A percentile compares a stretch with the other conserved stretches of the same genome.
Evolutionary conservation across 1,140 invertebrate species (phyloP).

Genomic region (Coelopa frigida): DNA sequence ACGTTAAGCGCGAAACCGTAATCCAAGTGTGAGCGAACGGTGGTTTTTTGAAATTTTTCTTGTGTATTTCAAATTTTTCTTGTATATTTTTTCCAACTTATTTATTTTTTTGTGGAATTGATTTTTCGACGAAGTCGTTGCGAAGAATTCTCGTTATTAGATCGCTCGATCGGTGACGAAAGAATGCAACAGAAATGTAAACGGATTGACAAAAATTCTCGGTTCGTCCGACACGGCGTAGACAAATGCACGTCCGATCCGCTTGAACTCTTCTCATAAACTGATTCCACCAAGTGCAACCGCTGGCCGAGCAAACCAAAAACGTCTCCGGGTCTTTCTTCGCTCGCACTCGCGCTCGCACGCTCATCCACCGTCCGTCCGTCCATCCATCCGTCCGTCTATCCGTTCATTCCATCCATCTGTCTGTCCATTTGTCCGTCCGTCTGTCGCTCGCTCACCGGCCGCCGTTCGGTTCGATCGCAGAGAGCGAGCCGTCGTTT

Average conservation of each 20-base stretch:
- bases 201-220: conserved; percentile 1
- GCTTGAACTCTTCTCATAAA: conserved; percentile 37
- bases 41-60: conserved; percentile 1
- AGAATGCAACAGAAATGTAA: background rate
- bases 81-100: background rate
- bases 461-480: too few relatives aligned
- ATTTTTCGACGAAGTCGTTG: conserved; percentile 1
- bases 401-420: too few relatives aligned
- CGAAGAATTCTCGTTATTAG: background rate
- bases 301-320: conserved; percentile 23
- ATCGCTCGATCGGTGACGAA: background rate
- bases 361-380: conserved; percentile 17
- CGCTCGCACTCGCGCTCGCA: conserved; percentile 7
- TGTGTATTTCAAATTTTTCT: conserved; percentile 1
- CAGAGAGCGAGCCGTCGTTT: too few relatives aligned
- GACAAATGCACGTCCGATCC: conserved; percentile 19
- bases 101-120: background rate
- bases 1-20: conserved; percentile 8
- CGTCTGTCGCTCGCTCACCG: too few relatives aligned
- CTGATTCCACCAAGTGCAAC: conserved; percentile 26
- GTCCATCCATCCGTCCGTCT: too few relatives aligned
- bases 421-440: too few relatives aligned
- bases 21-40: conserved; percentile 8
- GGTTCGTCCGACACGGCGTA: background rate
- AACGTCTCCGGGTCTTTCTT: conserved; percentile 12